A percentile compares a stretch with the other conserved stretches of the same genome.
phyloP scores from a whole-genome alignment of 2,797 vertebrate species.

The Macropus fuliginosus region DNA sequence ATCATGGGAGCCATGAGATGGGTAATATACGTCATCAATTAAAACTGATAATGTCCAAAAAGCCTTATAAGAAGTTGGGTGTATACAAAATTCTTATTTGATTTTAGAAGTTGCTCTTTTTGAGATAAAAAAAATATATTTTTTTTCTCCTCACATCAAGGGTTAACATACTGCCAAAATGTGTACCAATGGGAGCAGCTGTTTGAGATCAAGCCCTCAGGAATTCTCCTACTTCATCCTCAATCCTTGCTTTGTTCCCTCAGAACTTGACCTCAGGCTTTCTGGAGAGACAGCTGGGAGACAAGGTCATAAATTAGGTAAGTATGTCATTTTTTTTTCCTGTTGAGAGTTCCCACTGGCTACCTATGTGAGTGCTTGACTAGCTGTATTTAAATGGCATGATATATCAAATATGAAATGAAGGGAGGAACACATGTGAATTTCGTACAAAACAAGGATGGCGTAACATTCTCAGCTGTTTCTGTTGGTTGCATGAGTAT shows the following conservation, averaged over 20 bases:
- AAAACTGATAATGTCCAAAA: background rate
- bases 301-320: constrained; percentile 32
- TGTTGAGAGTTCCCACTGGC: background rate
- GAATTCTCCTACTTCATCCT: background rate
- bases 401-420: constrained; percentile 33
- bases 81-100: background rate
- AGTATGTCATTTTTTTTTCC: background rate
- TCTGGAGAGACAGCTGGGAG: background rate
- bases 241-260: background rate
- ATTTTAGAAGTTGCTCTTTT: background rate
- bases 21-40: background rate
- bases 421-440: background rate
- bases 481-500: background rate
- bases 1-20: background rate
- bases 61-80: background rate
- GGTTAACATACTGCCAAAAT: background rate
- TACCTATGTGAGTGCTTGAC: background rate
- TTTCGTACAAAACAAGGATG: background rate
- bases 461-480: background rate
- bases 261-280: constrained; percentile 12
- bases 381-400: constrained; percentile 18
- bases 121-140: background rate
- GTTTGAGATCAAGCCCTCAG: constrained; percentile 1
- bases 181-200: background rate
- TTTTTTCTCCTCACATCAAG: constrained; percentile 1